Base-by-base conservation (phyloP, 1,140 invertebrate genomes). In the Apis florea region DNA sequence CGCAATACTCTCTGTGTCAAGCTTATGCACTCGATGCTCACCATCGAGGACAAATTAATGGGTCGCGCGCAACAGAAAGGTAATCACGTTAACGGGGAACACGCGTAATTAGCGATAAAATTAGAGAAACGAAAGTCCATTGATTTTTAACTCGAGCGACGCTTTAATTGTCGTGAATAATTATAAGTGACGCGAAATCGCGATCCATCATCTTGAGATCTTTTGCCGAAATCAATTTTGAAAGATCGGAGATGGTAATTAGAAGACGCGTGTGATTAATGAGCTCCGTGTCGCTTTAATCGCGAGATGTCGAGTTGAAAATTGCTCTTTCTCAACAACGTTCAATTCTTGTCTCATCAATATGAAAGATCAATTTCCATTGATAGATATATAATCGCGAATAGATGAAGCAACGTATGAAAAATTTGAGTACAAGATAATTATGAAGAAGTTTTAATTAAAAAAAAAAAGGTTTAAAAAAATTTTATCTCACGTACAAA, bases 301-400 rank as follows among this genome's bases (percentile, higher is more conserved):
- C 26, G 12, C 51, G 47, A 59, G 53, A 86, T 86, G 71, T 83
- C 51, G 26, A 78, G 70, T 51, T n/a, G 40, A 51, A 85, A 86
- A 85, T 86, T 83, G 66, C 72, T 58, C 10, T 24, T 13, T 9
- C 13, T 19, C 49, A 53, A 56, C 69, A 17, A 15, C 10, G 51
- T 51, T 70, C 59, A 61, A 40, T 40, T 40, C 31, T 78, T 85
- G 67, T 75, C 74, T 83, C 79, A 86, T 86, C 80, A 9, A 49
- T 61, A 3, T 15, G 51, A 17, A 21, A 40, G 79, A 86, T 79
- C 69, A 21, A 74, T 67, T 61, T 79, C 21, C 19, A 59, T 47
- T 56, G 49, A n/a, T 68, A 15, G 17, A 17, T 70, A 73, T 59
- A 47, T n/a, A 26, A 12, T 53, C 9, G 10, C 19, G 5, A 40